Percentiles rank a stretch among this genome's conserved stretches.
These are phyloP conservation scores for Pseudorhombus dupliciocellatus DNA, from an alignment of 2,113 vertebrate genomes.

Conservation along the genomic window DNA sequence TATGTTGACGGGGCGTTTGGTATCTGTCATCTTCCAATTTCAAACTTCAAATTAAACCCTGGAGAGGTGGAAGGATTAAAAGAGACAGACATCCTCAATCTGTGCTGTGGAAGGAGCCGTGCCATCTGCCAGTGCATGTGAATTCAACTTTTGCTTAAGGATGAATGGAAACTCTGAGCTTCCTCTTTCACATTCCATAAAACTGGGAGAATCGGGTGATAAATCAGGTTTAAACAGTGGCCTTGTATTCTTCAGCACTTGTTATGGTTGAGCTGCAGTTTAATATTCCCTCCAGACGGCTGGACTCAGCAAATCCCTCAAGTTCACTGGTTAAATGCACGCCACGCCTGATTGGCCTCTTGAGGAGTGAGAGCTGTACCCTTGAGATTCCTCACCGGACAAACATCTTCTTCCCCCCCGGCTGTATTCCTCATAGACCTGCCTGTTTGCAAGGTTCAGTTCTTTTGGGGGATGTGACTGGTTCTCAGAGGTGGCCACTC, in stretches of 20 bases:
- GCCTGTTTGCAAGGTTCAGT: constrained; percentile 40
- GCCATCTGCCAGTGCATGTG: neutral
- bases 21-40: too few relatives aligned
- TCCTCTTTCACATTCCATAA: neutral
- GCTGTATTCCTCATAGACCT: constrained; percentile 34
- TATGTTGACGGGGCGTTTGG: too few relatives aligned
- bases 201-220: neutral
- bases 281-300: constrained; percentile 19
- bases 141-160: neutral
- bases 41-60: neutral
- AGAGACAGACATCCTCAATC: too few relatives aligned
- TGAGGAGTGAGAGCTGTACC: constrained; percentile 49
- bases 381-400: constrained; percentile 56
- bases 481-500: constrained; percentile 45
- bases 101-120: neutral
- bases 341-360: constrained; percentile 62
- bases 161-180: too few relatives aligned
- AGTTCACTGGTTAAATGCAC: constrained; percentile 23
- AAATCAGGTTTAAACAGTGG: neutral
- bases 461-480: constrained; percentile 39
- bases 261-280: constrained; percentile 31
- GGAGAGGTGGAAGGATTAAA: neutral
- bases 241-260: constrained; percentile 3
- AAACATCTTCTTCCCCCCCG: constrained; percentile 50
- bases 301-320: constrained; percentile 52